These are phyloP conservation scores for Melanaphis sacchari DNA, from an alignment of 1,140 invertebrate genomes.

Conservation along the genomic window DNA sequence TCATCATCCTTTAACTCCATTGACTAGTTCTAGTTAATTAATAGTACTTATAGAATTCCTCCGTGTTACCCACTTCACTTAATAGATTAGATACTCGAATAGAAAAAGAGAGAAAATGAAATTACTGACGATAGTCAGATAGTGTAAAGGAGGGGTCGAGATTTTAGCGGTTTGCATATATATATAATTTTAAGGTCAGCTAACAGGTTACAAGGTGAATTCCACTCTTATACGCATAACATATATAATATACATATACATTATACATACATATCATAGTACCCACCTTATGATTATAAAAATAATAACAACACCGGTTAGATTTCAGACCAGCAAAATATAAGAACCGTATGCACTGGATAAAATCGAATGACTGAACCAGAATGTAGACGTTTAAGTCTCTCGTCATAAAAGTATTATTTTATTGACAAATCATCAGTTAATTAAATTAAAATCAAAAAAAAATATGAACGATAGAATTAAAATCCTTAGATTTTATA, in stretches of 20 bases:
- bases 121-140: not conserved
- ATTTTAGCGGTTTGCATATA: constrained; percentile 55
- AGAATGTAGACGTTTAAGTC: not conserved
- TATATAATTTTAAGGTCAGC: constrained; percentile 46
- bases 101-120: not conserved
- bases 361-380: not conserved
- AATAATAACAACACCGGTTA: not conserved
- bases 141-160: constrained; percentile 6
- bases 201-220: constrained; percentile 56
- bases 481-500: not conserved
- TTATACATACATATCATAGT: not conserved
- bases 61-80: not conserved
- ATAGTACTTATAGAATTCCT: constrained; percentile 34
- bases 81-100: constrained; percentile 1
- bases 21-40: constrained; percentile 51
- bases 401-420: not conserved
- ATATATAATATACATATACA: not conserved
- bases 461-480: not conserved
- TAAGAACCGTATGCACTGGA: not conserved
- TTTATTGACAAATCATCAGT: not conserved
- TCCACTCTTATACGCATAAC: constrained; percentile 21
- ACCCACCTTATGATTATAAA: not conserved
- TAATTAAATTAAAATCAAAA: not conserved
- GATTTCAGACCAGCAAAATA: not conserved
- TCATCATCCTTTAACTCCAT: constrained; percentile 38